Percentiles rank a stretch among this genome's conserved stretches.
phyloP scores from a whole-genome alignment of 2,113 vertebrate species.

The Lota lota region DNA sequence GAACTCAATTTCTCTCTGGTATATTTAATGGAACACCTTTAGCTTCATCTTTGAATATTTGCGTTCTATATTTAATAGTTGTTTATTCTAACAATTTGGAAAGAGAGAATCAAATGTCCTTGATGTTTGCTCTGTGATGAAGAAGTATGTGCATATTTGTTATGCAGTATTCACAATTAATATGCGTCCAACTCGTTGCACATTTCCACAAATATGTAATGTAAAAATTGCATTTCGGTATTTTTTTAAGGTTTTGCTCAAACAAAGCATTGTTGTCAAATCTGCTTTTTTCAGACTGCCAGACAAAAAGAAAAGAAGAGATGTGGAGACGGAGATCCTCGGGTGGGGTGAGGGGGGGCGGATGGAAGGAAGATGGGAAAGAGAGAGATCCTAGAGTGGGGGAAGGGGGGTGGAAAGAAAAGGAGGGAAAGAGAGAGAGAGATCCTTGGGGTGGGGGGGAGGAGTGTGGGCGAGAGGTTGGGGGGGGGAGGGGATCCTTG shows the following conservation, averaged over 20 bases:
- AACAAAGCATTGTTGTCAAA: constrained; percentile 74
- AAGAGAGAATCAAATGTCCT: constrained; percentile 49
- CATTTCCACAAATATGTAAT: constrained; percentile 59
- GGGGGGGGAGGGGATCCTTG: constrained; percentile 62
- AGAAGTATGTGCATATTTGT: constrained; percentile 51
- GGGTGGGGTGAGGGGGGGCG: constrained; percentile 2
- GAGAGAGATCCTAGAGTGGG: constrained; percentile 61
- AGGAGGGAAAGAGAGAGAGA: constrained; percentile 65
- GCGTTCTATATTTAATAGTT: constrained; percentile 19
- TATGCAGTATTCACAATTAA: constrained; percentile 61
- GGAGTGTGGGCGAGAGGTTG: constrained; percentile 64
- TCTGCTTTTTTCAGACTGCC: constrained; percentile 70
- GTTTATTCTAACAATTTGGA: constrained; percentile 57
- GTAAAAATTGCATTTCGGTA: constrained; percentile 67
- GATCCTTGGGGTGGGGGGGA: constrained; percentile 19
- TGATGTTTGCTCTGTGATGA: constrained; percentile 66
- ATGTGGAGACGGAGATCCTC: constrained; percentile 60
- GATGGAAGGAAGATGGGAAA: too few relatives aligned
- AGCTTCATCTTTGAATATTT: neutral
- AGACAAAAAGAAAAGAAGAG: constrained; percentile 73
- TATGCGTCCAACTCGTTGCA: constrained; percentile 50
- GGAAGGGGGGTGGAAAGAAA: constrained; percentile 34
- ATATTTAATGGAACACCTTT: neutral
- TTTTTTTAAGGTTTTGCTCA: constrained; percentile 75
- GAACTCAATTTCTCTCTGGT: neutral